A percentile compares a stretch with the other conserved stretches of the same genome.
Conservation (phyloP, 2,113 vertebrate genomes). For the Hippocampus mohnikei region DNA sequence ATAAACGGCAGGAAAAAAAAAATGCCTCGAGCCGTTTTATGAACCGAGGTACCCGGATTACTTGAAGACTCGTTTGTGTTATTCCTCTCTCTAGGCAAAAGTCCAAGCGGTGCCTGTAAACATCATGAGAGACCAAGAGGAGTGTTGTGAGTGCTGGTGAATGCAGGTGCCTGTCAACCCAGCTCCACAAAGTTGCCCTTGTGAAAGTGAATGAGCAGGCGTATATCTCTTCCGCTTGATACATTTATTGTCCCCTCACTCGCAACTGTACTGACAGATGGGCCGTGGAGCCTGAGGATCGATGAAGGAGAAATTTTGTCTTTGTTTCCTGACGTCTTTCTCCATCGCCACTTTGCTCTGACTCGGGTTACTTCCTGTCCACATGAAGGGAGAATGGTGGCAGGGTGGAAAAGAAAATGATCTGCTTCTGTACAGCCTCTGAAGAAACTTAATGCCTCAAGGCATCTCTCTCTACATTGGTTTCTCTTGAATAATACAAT, state of each 20-base stretch:
- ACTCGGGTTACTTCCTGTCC: constrained; percentile 70
- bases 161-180: constrained; percentile 44
- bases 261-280: constrained; percentile 56
- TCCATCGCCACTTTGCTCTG: constrained; percentile 51
- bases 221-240: constrained; percentile 35
- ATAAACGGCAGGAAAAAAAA: too few relatives aligned
- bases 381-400: constrained; percentile 34
- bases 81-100: constrained; percentile 48
- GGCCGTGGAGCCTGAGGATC: constrained; percentile 41
- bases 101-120: constrained; percentile 43
- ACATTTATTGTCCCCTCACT: constrained; percentile 55
- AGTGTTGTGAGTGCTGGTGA: constrained; percentile 34
- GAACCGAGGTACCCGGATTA: neutral
- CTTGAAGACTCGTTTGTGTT: constrained; percentile 19
- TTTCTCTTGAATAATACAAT: constrained; percentile 72
- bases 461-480: constrained; percentile 65
- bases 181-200: constrained; percentile 63
- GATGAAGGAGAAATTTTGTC: constrained; percentile 61
- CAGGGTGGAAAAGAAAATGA: constrained; percentile 43
- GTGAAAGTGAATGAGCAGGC: constrained; percentile 37
- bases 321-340: constrained; percentile 68
- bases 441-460: constrained; percentile 69
- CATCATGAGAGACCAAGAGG: constrained; percentile 60
- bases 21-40: too few relatives aligned
- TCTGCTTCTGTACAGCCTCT: constrained; percentile 56